Percentiles rank a stretch among this genome's conserved stretches.
Conservation (phyloP, 2,888 invertebrate genomes). For the Exocentrus adspersus region DNA sequence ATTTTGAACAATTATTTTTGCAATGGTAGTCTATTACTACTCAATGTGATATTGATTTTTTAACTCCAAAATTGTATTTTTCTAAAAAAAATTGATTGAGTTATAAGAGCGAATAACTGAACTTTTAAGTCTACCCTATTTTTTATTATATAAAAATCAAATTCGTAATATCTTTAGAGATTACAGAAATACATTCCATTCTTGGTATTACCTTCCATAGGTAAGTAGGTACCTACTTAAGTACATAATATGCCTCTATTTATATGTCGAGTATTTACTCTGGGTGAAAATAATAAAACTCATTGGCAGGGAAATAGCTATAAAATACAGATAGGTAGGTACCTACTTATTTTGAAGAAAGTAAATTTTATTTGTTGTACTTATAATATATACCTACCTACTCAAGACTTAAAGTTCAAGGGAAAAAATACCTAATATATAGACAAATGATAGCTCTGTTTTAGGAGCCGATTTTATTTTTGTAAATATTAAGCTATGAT, state of each 20-base stretch:
- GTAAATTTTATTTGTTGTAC: too few relatives aligned
- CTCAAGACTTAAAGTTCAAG: conserved; percentile 39
- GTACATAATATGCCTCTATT: conserved; percentile 1
- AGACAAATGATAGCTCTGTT: conserved; percentile 53
- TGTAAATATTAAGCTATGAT: conserved; percentile 55
- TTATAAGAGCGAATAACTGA: conserved; percentile 37
- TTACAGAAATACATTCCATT: conserved; percentile 50
- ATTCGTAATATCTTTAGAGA: conserved; percentile 2
- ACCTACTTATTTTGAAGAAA: too few relatives aligned
- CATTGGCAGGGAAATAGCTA: not conserved
- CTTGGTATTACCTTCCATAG: conserved; percentile 42
- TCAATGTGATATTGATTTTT: conserved; percentile 58
- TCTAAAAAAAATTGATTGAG: conserved; percentile 49
- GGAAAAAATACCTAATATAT: conserved; percentile 42
- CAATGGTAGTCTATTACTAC: conserved; percentile 42
- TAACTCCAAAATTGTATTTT: conserved; percentile 57
- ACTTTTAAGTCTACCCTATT: conserved; percentile 36
- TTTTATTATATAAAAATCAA: not conserved
- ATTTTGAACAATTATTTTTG: too few relatives aligned
- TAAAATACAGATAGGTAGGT: too few relatives aligned
- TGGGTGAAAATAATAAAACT: not conserved
- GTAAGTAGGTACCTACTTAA: conserved; percentile 41
- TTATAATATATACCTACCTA: too few relatives aligned
- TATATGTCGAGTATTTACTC: not conserved
- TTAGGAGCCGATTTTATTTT: conserved; percentile 59